These are phyloP conservation scores for Parascotia fuliginaria DNA, from an alignment of 2,888 invertebrate species.

Conservation along the genomic window DNA sequence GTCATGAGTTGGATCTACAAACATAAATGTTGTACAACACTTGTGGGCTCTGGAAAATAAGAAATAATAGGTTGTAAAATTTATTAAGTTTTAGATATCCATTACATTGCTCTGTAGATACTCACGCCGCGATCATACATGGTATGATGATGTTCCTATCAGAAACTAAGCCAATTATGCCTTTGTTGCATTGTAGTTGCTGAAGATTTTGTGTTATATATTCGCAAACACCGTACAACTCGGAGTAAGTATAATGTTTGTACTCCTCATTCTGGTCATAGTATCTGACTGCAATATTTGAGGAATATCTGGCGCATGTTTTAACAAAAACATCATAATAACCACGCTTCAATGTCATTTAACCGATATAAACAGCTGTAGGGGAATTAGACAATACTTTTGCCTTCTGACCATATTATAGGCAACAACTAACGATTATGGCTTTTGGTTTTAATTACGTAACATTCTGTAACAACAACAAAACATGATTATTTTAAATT, in stretches of 20 bases:
- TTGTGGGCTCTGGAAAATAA: conserved; percentile 80
- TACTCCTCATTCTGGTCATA: too few species aligned
- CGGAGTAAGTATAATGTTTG: conserved; percentile 72
- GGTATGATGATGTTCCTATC: conserved; percentile 82
- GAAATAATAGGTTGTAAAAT: background rate
- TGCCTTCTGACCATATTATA: background rate
- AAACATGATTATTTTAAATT: too few species aligned
- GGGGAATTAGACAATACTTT: background rate
- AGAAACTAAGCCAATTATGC: conserved; percentile 78
- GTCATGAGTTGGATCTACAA: conserved; percentile 71
- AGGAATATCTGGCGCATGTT: conserved; percentile 69
- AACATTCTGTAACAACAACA: background rate
- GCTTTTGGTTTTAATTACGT: background rate
- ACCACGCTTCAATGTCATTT: conserved; percentile 59
- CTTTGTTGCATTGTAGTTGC: conserved; percentile 65
- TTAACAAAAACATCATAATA: conserved; percentile 76
- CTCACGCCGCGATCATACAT: conserved; percentile 85
- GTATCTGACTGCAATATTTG: conserved; percentile 65
- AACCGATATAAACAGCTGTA: background rate
- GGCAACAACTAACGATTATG: background rate
- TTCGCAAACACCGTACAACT: conserved; percentile 77
- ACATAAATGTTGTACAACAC: conserved; percentile 80
- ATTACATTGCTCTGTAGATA: conserved; percentile 20
- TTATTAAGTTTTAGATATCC: background rate
- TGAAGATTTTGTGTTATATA: conserved; percentile 75